Percentiles rank a stretch among this genome's conserved stretches.
Evolutionary conservation across 1,140 invertebrate genomes (phyloP).

Genomic region (Megathymus violae): DNA sequence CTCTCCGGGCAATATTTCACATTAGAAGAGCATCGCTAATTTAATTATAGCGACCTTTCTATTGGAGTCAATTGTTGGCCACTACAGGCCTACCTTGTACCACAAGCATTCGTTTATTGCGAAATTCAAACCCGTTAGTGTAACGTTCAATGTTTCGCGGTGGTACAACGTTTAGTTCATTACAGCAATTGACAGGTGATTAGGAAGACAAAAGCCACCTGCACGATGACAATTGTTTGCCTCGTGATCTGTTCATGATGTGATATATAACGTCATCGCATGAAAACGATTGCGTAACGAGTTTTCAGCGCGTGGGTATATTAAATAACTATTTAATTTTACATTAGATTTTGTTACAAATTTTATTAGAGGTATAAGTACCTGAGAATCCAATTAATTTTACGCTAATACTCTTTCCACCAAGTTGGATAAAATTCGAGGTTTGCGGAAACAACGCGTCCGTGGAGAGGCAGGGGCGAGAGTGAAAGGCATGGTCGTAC

Average conservation of each 20-base stretch:
- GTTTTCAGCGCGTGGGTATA: background rate
- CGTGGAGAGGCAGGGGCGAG: slow-evolving; percentile 32
- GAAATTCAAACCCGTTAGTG: slow-evolving; percentile 42
- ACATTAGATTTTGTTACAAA: slow-evolving; percentile 15
- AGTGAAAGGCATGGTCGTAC: slow-evolving; percentile 44
- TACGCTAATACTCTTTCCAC: slow-evolving; percentile 55
- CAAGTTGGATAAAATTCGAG: slow-evolving; percentile 43
- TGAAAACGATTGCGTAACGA: slow-evolving; percentile 12
- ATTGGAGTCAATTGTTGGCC: slow-evolving; percentile 70
- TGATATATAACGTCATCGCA: slow-evolving; percentile 8
- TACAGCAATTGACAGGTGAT: slow-evolving; percentile 55
- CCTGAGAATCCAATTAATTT: too few species aligned
- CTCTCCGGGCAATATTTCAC: slow-evolving; percentile 48
- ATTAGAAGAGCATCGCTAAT: slow-evolving; percentile 64
- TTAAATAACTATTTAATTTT: slow-evolving; percentile 46
- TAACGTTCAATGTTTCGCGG: slow-evolving; percentile 24
- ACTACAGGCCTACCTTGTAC: slow-evolving; percentile 29
- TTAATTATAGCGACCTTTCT: slow-evolving; percentile 73
- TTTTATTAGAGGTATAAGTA: too few species aligned
- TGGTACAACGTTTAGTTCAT: slow-evolving; percentile 48
- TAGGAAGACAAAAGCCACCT: slow-evolving; percentile 51
- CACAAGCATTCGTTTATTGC: slow-evolving; percentile 8
- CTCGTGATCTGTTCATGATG: slow-evolving; percentile 39
- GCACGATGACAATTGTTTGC: slow-evolving; percentile 40
- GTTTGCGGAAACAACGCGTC: slow-evolving; percentile 45